A percentile compares a stretch with the other conserved stretches of the same genome.
Evolutionary conservation across 1,140 invertebrate genomes (phyloP).

Genomic region (Centruroides vittatus): DNA sequence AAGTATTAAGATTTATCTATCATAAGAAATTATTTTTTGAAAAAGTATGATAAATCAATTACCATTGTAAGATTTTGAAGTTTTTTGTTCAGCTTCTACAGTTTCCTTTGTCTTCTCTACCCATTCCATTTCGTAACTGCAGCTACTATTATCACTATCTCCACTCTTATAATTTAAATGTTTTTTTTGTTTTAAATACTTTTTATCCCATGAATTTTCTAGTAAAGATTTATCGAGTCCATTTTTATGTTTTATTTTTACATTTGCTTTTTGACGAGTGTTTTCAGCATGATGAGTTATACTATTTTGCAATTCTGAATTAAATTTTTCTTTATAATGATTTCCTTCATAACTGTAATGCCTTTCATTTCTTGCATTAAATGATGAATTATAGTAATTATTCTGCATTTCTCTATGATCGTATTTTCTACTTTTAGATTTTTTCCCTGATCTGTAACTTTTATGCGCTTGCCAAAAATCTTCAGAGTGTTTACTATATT

Average conservation of each 20-base stretch:
- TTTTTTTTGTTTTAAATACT: neutral
- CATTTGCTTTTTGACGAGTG: neutral
- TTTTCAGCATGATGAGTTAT: neutral
- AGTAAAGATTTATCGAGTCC: neutral
- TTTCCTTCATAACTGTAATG: neutral
- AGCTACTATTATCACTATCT: neutral
- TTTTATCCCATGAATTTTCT: constrained; percentile 4
- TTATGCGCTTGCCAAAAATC: neutral
- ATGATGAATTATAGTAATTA: neutral
- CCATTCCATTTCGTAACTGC: constrained; percentile 18
- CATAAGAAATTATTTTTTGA: too few relatives aligned
- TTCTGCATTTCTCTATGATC: neutral
- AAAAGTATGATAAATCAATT: too few relatives aligned
- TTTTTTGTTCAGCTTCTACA: constrained; percentile 11
- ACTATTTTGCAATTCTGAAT: neutral
- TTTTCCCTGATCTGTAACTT: neutral
- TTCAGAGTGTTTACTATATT: neutral
- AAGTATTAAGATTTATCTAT: too few relatives aligned
- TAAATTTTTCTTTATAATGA: neutral
- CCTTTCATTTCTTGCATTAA: too few relatives aligned
- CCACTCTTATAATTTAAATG: neutral
- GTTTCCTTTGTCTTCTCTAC: constrained; percentile 23
- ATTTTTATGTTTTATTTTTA: neutral
- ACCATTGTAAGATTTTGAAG: neutral
- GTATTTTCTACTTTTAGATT: neutral